Percentiles rank a stretch among this genome's conserved stretches.
Conservation (phyloP, 1,140 invertebrate genomes). For the Cyclina sinensis region DNA sequence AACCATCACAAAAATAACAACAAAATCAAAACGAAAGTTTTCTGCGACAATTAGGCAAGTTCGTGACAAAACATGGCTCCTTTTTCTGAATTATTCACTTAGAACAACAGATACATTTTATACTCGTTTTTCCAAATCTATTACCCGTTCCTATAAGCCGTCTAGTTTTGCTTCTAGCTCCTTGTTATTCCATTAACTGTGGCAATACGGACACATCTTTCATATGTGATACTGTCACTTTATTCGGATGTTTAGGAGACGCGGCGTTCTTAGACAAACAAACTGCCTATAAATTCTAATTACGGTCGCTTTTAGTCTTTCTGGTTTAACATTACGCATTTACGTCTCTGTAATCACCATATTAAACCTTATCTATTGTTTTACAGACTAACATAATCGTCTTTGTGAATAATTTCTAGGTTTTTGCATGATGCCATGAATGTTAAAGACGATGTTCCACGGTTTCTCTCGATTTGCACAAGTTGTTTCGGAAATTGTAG, state of each 20-base stretch:
- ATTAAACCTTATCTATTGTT: conserved; percentile 62
- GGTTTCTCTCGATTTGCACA: conserved; percentile 60
- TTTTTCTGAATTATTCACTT: too few relatives aligned
- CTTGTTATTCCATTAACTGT: not conserved
- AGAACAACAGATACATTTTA: not conserved
- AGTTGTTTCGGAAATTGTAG: conserved; percentile 62
- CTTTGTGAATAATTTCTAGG: conserved; percentile 54
- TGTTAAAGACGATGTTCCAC: conserved; percentile 63
- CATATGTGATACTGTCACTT: conserved; percentile 16
- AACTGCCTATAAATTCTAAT: conserved; percentile 58
- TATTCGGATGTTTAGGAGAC: conserved; percentile 19
- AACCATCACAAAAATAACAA: too few relatives aligned
- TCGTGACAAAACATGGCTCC: too few relatives aligned
- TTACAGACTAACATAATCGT: conserved; percentile 38
- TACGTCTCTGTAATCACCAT: conserved; percentile 44
- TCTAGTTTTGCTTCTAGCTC: not conserved
- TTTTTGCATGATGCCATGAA: conserved; percentile 56
- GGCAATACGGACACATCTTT: not conserved
- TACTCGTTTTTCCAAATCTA: not conserved
- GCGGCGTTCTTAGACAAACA: conserved; percentile 10
- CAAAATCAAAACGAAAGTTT: too few relatives aligned
- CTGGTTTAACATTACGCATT: conserved; percentile 47
- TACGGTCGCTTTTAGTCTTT: conserved; percentile 19
- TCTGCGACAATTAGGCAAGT: too few relatives aligned
- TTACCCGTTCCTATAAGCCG: not conserved